Base-by-base conservation (phyloP, 2,797 vertebrate genomes). In the Sphaeramia orbicularis region DNA sequence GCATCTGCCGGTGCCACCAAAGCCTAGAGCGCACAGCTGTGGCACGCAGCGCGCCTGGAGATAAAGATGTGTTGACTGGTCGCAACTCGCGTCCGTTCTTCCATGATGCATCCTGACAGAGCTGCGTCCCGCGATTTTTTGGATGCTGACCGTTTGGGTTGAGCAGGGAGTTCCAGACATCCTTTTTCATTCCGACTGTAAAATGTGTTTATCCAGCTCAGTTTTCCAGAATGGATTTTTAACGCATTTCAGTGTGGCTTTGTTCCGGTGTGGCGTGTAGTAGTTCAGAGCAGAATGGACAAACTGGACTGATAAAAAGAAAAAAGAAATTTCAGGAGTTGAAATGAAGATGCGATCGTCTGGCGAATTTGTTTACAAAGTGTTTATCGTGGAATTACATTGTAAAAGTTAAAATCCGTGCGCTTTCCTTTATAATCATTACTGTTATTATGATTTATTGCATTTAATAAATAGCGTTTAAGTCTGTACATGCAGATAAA, bases 1-100 rank as follows among this genome's bases (percentile, higher is more conserved):
- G 69, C 77, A 75, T 86, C 85, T 78, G 81, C 37, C 40, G 54
- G 76, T 68, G 74, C 65, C 70, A 65, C 42, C n/a, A 61, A 50
- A 69, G 74, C 84, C 72, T 57, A 30, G 83, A 85, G 86, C 81
- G 85, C 84, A 63, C 83, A 83, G 91, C 90, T 91, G 89, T 78
- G 84, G 80, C 71, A 60, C 72, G 30, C 57, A 12, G 69, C 65
- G 84, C 67, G 79, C 80, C 81, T 55, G 74, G 65, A 85, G 79
- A 74, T 64, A 72, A 64, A 76, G 80, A 80, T 51, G 75, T 64
- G 81, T 72, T 64, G 81, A 76, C 81, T 74, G 75, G 76, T 78
- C 56, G 50, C 49, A 50, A 58, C 16, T 65, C 48, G 75, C 69
- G 67, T 68, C 56, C 44, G 30, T 60, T 65, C 57, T 15, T 15